A percentile compares a stretch with the other conserved stretches of the same genome.
These are phyloP conservation scores for Sinelater perroti DNA, from an alignment of 2,888 invertebrate genomes.

Conservation along the genomic window DNA sequence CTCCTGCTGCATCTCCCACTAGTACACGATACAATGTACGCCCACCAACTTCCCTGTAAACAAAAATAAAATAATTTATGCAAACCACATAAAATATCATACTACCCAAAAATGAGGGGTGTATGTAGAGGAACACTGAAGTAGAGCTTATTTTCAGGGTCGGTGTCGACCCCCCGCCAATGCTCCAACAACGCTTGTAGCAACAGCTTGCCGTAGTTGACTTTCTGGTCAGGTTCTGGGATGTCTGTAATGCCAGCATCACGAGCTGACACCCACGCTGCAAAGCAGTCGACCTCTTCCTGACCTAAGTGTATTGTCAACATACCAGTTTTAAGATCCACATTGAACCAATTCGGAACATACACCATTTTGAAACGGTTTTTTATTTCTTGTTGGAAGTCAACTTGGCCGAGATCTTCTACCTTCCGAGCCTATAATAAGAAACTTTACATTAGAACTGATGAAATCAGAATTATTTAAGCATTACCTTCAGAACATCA, in stretches of 20 bases:
- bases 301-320: conserved; percentile 95
- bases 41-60: conserved; percentile 88
- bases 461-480: conserved; percentile 1
- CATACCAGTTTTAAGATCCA: conserved; percentile 99
- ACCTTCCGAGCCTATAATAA: conserved; percentile 74
- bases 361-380: conserved; percentile 91
- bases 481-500: conserved; percentile 88
- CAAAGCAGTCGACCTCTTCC: conserved; percentile 97
- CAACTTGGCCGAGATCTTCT: conserved; percentile 89
- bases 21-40: conserved; percentile 89
- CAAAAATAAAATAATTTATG: not conserved
- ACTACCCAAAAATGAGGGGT: conserved; percentile 91
- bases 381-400: conserved; percentile 93
- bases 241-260: conserved; percentile 81
- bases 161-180: conserved; percentile 80
- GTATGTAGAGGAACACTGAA: conserved; percentile 95
- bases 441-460: conserved; percentile 9
- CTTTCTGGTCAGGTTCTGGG: conserved; percentile 81
- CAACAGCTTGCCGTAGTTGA: conserved; percentile 94
- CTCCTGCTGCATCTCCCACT: conserved; percentile 93
- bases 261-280: conserved; percentile 97
- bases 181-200: conserved; percentile 94
- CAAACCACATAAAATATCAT: not conserved
- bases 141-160: conserved; percentile 77
- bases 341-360: conserved; percentile 99